Conservation (phyloP, 35 echinoderm and acorn worm species). For the Eucidaris tribuloides region DNA sequence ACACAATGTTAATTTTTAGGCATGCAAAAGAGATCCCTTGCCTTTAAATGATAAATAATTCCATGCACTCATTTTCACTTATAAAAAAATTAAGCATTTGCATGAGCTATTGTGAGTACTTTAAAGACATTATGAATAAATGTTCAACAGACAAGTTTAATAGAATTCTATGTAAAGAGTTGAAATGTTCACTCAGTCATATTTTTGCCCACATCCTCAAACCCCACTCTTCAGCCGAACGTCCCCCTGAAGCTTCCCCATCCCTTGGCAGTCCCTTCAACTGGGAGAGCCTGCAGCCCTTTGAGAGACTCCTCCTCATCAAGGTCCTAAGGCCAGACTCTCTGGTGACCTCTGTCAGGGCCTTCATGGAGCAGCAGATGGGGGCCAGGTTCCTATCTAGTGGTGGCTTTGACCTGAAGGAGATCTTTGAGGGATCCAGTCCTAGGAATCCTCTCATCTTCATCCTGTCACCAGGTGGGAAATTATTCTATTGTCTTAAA, state of each 20-base stretch:
- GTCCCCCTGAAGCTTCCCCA: constrained; percentile 19
- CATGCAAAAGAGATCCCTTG: too few species aligned
- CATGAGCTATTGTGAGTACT: too few species aligned
- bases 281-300: constrained; percentile 80
- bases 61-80: too few species aligned
- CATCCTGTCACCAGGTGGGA: constrained; percentile 86
- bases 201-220: too few species aligned
- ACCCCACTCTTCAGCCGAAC: neutral
- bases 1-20: too few species aligned
- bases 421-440: constrained; percentile 96
- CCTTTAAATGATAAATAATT: too few species aligned
- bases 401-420: constrained; percentile 91
- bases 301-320: constrained; percentile 77
- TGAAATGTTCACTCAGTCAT: too few species aligned
- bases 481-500: too few species aligned
- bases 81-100: too few species aligned
- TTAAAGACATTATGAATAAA: too few species aligned
- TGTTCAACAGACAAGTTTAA: too few species aligned
- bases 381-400: constrained; percentile 74
- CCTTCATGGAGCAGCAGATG: constrained; percentile 87
- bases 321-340: constrained; percentile 77
- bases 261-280: constrained; percentile 70
- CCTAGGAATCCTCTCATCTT: constrained; percentile 93
- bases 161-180: too few species aligned
- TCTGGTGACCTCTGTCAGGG: constrained; percentile 62